These are phyloP conservation scores for Bombus turneri DNA, from an alignment of 1,140 invertebrate genomes.

Conservation along the genomic window DNA sequence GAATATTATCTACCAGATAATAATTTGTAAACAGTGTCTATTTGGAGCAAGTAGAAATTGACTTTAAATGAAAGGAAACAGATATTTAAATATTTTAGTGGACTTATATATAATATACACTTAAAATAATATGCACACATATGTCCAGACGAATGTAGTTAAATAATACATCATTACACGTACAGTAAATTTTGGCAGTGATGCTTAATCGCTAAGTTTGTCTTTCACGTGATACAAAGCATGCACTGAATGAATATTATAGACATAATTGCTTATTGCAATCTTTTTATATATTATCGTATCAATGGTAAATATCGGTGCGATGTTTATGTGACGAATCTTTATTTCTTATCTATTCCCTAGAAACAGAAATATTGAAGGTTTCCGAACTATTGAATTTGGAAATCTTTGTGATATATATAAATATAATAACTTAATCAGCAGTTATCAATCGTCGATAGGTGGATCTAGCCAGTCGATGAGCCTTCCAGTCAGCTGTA, in stretches of 20 bases:
- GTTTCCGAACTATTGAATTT: not conserved
- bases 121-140: not conserved
- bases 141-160: not conserved
- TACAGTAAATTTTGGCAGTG: not conserved
- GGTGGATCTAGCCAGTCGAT: not conserved
- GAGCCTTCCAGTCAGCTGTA: slow-evolving; percentile 1
- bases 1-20: not conserved
- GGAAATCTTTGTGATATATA: not conserved
- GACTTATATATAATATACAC: too few relatives aligned
- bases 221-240: not conserved
- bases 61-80: too few relatives aligned
- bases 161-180: not conserved
- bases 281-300: too few relatives aligned
- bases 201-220: not conserved
- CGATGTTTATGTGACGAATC: not conserved
- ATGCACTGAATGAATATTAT: too few relatives aligned
- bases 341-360: not conserved
- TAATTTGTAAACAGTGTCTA: not conserved
- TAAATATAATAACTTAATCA: not conserved
- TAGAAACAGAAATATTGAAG: too few relatives aligned
- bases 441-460: not conserved
- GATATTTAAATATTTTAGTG: not conserved
- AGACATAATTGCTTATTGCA: too few relatives aligned
- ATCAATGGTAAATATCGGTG: not conserved
- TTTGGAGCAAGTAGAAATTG: not conserved